Evolutionary conservation across 1,140 invertebrate genomes (phyloP), one percentile per base, ranked within the genome.

Genomic region (Agraylea sexmaculata): DNA sequence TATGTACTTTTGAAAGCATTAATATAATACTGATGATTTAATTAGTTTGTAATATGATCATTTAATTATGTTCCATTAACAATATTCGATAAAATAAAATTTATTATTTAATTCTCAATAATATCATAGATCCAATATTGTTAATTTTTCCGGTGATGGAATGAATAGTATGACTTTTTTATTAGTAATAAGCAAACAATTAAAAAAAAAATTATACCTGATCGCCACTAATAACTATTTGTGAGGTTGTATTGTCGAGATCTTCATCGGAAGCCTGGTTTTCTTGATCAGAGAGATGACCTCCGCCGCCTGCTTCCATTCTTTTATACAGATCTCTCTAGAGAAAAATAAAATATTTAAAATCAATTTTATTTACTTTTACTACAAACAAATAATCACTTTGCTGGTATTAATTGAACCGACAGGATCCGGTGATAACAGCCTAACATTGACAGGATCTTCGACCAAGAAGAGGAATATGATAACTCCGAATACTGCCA

Each of bases 391-490:
- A 27, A 8, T 11, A 37, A 10, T 40, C 30, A 44, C 41, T 32
- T 34, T 20, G 28, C 23, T 36, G 13, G 28, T 29, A 19, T 34
- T 43, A 18, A 36, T 40, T 29, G 35, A 36, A 15, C 35, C 35
- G 31, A 22, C n/a, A 16, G 29, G 2, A 23, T 43, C 43, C n/a
- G 47, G 43, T n/a, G 37, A 18, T 11, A 20, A 18, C 1, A 51
- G 35, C 0, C 62, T 61, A 25, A 91, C 79, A 55, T 81, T 74
- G 38, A 69, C 62, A 0, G 90, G 90, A 53, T 80, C 76, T 31
- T 82, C 75, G 1, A 85, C 78, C 11, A 96, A 62, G 56, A 95
- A 90, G 18, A 95, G 62, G 57, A 92, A 94, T 13, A 91, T 71
- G 0, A 91, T 31, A 43, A 91, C 75, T 10, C 88, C 91, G 11